Conservation (phyloP, 1,140 invertebrate genomes). For the Drosophila sp. region DNA sequence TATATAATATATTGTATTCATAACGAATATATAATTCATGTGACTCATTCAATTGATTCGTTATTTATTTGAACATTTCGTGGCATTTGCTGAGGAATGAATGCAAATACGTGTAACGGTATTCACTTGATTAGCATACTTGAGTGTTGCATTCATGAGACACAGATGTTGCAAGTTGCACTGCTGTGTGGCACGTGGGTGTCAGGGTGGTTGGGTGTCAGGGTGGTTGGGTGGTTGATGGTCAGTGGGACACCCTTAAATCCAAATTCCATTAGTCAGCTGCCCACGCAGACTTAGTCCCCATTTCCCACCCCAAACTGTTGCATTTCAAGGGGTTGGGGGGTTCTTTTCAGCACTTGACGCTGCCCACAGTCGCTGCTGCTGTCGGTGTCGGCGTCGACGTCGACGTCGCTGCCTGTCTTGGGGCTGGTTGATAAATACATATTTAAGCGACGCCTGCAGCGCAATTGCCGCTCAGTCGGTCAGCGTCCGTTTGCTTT, state of each 20-base stretch:
- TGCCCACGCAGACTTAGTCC: conserved; percentile 41
- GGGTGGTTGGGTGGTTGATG: background rate
- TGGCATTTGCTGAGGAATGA: background rate
- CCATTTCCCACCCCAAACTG: background rate
- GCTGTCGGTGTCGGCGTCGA: conserved; percentile 3
- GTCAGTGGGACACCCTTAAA: conserved; percentile 3
- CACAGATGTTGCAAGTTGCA: background rate
- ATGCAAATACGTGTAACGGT: background rate
- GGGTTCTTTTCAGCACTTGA: conserved; percentile 9
- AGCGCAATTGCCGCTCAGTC: conserved; percentile 68
- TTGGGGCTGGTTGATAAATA: conserved; percentile 23
- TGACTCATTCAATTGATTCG: too few relatives aligned
- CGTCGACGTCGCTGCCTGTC: conserved; percentile 17
- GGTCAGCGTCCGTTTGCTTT: conserved; percentile 65
- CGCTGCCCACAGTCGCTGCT: conserved; percentile 1
- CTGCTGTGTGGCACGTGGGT: conserved; percentile 24
- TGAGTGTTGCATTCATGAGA: background rate
- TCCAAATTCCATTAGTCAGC: conserved; percentile 47
- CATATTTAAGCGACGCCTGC: conserved; percentile 75
- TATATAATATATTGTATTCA: too few relatives aligned
- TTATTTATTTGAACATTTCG: background rate
- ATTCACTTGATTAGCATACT: conserved; percentile 11
- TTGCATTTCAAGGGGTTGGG: too few relatives aligned
- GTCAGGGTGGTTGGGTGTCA: background rate
- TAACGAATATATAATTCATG: too few relatives aligned